Evolutionary conservation across 2,888 invertebrate species (phyloP), one percentile per base, ranked within the genome.

Genomic region (Drosophila eohydei): DNA sequence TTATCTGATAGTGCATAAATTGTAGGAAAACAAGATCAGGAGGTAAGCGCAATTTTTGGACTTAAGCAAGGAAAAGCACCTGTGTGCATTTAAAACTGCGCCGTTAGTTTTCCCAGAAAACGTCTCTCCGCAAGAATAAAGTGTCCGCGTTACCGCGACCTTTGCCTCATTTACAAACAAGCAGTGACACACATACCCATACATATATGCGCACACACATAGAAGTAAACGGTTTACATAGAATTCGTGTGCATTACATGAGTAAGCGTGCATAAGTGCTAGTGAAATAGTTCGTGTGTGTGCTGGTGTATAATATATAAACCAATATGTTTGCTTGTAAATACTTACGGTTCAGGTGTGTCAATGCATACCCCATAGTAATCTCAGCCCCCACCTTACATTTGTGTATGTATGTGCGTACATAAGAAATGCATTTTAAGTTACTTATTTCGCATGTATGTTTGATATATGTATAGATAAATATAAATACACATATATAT

Each of bases 81-180:
- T 78, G 59, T 59, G 56, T 73, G 79, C 81, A 74, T 66, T 74
- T 60, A 75, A 81, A 79, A 74, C 58, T 71, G 66, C 72, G 63
- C 52, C 67, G 55, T 63, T 55, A 50, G 40, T 63, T 66, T 58
- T 55, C 16, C 16, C 48, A 51, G 46, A 60, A 43, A 34, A 69
- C 28, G 61, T 50, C 40, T 52, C 51, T 51, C 38, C 30, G 41
- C 34, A 60, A 64, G 54, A 65, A 73, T 63, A 61, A 71, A 74
- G 46, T 67, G 46, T 64, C 54, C 69, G 63, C 59, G 55, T 55
- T 60, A 60, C 73, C 80, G 85, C 86, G 86, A 86, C 86, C 86
- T 86, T 86, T 86, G 86, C 85, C 85, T 86, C 82, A 83, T 83
- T 87, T 87, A 81, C 87, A 80, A 83, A 76, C 83, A 79, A 84